Conservation (phyloP, 1,140 invertebrate genomes). For the Bombus sylvicola region DNA sequence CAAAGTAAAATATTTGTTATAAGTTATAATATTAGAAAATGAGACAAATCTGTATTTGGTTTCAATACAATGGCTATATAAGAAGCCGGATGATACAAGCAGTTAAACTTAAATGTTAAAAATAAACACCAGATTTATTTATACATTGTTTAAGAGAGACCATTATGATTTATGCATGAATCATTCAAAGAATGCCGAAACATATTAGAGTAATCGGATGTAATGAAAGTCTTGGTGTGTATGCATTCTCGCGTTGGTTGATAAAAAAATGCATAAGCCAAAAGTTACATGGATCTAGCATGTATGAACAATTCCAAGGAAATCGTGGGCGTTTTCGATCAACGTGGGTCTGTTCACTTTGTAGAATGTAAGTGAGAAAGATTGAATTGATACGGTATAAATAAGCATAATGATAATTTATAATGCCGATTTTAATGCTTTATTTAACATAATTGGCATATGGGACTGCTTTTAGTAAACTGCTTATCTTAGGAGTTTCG, state of each 20-base stretch:
- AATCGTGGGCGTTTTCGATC: constrained; percentile 2
- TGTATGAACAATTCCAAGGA: background rate
- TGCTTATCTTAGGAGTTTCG: too few relatives aligned
- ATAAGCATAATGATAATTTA: too few relatives aligned
- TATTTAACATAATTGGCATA: too few relatives aligned
- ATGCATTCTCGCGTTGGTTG: too few relatives aligned
- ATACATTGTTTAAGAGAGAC: background rate
- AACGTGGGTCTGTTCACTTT: background rate
- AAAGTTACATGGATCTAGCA: background rate
- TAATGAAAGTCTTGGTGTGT: too few relatives aligned
- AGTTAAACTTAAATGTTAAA: background rate
- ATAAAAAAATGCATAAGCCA: background rate
- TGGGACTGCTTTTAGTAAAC: too few relatives aligned
- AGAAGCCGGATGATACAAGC: background rate
- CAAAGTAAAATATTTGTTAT: background rate
- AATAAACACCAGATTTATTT: background rate
- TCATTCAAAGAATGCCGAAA: background rate
- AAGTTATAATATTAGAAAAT: too few relatives aligned
- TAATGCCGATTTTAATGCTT: too few relatives aligned
- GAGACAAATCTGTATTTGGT: too few relatives aligned
- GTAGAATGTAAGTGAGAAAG: background rate
- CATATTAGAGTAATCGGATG: background rate
- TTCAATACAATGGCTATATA: too few relatives aligned
- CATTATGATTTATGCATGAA: background rate
- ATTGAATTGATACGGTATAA: background rate